Percentiles rank a stretch among this genome's conserved stretches.
Evolutionary conservation across 2,113 vertebrate species (phyloP).

Genomic region (Takifugu flavidus): DNA sequence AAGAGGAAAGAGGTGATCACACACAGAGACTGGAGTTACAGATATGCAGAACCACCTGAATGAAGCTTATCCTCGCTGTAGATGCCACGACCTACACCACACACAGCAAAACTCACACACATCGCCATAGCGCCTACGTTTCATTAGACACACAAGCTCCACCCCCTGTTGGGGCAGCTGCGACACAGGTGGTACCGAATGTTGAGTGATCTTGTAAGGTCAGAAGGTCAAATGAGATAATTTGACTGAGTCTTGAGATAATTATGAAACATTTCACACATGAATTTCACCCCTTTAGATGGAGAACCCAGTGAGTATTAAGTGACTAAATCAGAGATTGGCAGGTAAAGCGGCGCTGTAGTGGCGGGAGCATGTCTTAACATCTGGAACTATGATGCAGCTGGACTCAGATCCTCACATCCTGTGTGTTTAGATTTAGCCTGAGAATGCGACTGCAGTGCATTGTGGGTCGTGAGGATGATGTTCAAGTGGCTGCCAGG

Average conservation of each 20-base stretch:
- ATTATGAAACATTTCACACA: not conserved
- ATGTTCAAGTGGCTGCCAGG: constrained; percentile 8
- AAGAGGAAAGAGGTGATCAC: constrained; percentile 91
- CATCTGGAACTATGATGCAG: constrained; percentile 8
- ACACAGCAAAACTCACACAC: no score
- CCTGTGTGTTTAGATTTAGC: not conserved
- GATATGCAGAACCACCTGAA: not conserved
- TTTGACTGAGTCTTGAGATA: no score
- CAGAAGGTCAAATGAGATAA: no score
- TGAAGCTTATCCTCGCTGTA: not conserved
- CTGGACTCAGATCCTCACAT: constrained; percentile 4
- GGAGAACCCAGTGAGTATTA: constrained; percentile 67
- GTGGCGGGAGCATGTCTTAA: constrained; percentile 40
- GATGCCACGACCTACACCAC: not conserved
- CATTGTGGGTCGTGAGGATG: constrained; percentile 31
- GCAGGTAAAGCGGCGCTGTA: constrained; percentile 45
- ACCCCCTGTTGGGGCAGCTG: no score
- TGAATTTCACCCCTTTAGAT: constrained; percentile 56
- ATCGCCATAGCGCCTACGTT: no score
- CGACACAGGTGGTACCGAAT: no score
- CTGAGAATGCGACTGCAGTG: constrained; percentile 32
- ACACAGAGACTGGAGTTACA: not conserved
- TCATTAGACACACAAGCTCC: no score
- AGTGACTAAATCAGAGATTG: constrained; percentile 24
- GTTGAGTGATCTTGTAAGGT: no score